phyloP scores from a whole-genome alignment of 2,113 vertebrate species.

The Opisthocomus hoazin region DNA sequence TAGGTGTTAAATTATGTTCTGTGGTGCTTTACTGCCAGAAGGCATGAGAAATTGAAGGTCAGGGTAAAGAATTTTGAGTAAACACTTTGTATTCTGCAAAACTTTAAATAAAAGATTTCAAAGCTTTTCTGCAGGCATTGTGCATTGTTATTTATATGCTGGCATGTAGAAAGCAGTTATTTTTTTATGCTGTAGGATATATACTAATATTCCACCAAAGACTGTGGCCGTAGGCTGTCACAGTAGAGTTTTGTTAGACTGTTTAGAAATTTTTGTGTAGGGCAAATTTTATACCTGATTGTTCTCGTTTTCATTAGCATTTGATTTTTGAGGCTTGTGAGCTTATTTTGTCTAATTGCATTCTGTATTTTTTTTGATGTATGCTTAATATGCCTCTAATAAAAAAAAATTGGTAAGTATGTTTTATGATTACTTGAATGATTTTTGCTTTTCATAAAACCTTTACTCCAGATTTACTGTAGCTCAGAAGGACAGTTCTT shows the following conservation, averaged over 20 bases:
- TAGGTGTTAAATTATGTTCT: not conserved
- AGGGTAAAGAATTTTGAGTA: not conserved
- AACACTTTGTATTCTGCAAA: not conserved
- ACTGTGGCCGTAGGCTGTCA: not conserved
- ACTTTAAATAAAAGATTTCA: not conserved
- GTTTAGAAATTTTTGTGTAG: not conserved
- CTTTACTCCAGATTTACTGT: not conserved
- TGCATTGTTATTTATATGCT: not conserved
- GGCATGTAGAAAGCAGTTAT: not conserved
- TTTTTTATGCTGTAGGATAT: not conserved
- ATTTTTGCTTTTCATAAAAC: not conserved
- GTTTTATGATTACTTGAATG: not conserved
- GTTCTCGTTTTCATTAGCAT: not conserved
- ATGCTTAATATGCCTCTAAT: not conserved
- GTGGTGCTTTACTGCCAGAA: not conserved
- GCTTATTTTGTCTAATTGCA: not conserved
- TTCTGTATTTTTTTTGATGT: not conserved
- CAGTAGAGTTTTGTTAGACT: not conserved
- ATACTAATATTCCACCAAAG: not conserved
- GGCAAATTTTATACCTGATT: not conserved
- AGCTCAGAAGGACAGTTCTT: not conserved
- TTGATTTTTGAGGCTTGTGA: not conserved
- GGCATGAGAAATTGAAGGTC: not conserved
- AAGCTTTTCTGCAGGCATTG: not conserved
- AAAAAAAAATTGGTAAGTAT: not conserved